Conservation (phyloP, 2,888 invertebrate genomes). For the Abrostola triplasia region DNA sequence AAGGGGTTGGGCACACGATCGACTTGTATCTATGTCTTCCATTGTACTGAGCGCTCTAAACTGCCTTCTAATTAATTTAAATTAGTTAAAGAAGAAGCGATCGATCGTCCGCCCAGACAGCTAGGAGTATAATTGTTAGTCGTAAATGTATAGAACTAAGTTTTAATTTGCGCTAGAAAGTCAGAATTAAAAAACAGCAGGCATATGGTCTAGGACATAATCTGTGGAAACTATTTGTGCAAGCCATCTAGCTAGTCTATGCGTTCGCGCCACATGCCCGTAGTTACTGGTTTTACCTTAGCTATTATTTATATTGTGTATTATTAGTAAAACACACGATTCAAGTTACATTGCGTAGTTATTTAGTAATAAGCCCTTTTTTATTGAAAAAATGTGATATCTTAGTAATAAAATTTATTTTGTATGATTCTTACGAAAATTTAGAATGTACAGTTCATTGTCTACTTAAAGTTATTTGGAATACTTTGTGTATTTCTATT, state of each 20-base stretch:
- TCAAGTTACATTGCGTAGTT: constrained; percentile 37
- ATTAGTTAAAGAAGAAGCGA: not conserved
- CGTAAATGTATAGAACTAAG: constrained; percentile 24
- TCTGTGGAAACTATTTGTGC: too few relatives aligned
- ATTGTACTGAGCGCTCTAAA: not conserved
- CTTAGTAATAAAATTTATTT: constrained; percentile 53
- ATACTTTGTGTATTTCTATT: constrained; percentile 50
- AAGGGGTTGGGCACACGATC: not conserved
- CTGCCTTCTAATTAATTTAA: not conserved
- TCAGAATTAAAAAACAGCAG: not conserved
- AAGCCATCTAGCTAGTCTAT: too few relatives aligned
- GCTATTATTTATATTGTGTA: constrained; percentile 10
- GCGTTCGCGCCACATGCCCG: too few relatives aligned
- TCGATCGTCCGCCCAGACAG: not conserved
- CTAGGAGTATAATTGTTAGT: not conserved
- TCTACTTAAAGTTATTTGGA: constrained; percentile 45
- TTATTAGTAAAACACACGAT: constrained; percentile 17
- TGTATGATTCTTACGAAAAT: constrained; percentile 45
- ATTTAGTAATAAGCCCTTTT: constrained; percentile 33
- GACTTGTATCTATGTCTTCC: not conserved
- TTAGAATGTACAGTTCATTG: constrained; percentile 39
- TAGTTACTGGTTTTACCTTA: too few relatives aligned
- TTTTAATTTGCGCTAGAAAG: constrained; percentile 22
- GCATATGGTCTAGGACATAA: too few relatives aligned
- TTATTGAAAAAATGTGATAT: constrained; percentile 47